Evolutionary conservation across 1,140 invertebrate genomes (phyloP).

Genomic region (Apis laboriosa): DNA sequence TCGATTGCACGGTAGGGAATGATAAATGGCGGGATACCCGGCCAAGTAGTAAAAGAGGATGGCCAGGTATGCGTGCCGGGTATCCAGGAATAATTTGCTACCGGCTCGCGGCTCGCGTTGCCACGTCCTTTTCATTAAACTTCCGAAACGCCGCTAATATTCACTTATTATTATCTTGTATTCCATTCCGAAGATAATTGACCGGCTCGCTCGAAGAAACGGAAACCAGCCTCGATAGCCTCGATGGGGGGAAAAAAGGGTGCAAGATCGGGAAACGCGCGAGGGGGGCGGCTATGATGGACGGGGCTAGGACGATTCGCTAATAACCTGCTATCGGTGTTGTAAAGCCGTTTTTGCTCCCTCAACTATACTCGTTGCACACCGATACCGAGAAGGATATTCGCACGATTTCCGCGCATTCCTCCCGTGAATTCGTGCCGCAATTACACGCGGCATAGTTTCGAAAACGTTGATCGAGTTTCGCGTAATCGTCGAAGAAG

Average conservation of each 20-base stretch:
- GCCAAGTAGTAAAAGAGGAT: slow-evolving; percentile 52
- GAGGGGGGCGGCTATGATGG: slow-evolving; percentile 63
- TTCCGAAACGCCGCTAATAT: slow-evolving; percentile 63
- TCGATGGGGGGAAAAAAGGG: slow-evolving; percentile 14
- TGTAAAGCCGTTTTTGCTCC: slow-evolving; percentile 34
- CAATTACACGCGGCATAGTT: slow-evolving; percentile 27
- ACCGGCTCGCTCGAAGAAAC: slow-evolving; percentile 36
- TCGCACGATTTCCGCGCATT: slow-evolving; percentile 48
- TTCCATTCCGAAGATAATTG: slow-evolving; percentile 50
- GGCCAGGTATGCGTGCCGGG: slow-evolving; percentile 17
- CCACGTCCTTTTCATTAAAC: slow-evolving; percentile 63
- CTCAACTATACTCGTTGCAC: not conserved
- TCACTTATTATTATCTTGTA: slow-evolving; percentile 58
- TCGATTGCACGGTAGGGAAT: slow-evolving; percentile 60
- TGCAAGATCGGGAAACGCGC: slow-evolving; percentile 63
- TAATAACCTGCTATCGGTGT: slow-evolving; percentile 53
- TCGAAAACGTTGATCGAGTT: slow-evolving; percentile 10
- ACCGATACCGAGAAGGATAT: slow-evolving; percentile 24
- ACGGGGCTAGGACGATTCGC: slow-evolving; percentile 44
- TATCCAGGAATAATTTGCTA: slow-evolving; percentile 61
- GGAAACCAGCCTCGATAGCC: not conserved
- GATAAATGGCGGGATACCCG: slow-evolving; percentile 58
- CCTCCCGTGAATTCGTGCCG: not conserved
- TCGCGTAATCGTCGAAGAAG: not conserved
- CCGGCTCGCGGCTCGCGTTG: slow-evolving; percentile 45